phyloP scores from a whole-genome alignment of 2,113 vertebrate genomes.

The Athene noctua region DNA sequence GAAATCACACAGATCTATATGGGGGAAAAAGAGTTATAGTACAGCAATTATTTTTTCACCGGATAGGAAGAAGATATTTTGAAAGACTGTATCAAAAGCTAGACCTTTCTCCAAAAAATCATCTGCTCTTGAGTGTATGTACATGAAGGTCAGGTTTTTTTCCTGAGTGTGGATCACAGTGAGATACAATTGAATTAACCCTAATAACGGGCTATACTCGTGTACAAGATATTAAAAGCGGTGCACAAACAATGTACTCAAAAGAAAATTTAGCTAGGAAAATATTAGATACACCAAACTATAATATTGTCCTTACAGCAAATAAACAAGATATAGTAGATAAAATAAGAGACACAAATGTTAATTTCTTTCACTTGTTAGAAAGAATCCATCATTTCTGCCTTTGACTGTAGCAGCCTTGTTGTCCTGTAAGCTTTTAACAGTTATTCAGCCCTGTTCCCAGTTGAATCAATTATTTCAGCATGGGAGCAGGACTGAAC shows the following conservation, averaged over 20 bases:
- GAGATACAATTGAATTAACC: background rate
- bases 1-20: background rate
- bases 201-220: background rate
- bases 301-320: background rate
- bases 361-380: background rate
- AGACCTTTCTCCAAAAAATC: background rate
- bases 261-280: background rate
- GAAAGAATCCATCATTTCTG: background rate
- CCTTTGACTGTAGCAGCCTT: background rate
- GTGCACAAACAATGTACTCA: background rate
- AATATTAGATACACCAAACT: background rate
- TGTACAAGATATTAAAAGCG: background rate
- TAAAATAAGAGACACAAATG: background rate
- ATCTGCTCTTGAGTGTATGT: background rate
- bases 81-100: background rate
- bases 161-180: background rate
- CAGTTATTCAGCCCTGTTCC: background rate
- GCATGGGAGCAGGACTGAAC: background rate
- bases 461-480: conserved; percentile 42
- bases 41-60: background rate
- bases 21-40: background rate
- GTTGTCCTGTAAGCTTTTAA: background rate
- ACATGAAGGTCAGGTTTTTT: background rate
- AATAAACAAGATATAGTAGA: background rate
- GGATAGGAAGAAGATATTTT: background rate